Conservation (phyloP, 2,113 vertebrate genomes). For the Chloroceryle aenea region DNA sequence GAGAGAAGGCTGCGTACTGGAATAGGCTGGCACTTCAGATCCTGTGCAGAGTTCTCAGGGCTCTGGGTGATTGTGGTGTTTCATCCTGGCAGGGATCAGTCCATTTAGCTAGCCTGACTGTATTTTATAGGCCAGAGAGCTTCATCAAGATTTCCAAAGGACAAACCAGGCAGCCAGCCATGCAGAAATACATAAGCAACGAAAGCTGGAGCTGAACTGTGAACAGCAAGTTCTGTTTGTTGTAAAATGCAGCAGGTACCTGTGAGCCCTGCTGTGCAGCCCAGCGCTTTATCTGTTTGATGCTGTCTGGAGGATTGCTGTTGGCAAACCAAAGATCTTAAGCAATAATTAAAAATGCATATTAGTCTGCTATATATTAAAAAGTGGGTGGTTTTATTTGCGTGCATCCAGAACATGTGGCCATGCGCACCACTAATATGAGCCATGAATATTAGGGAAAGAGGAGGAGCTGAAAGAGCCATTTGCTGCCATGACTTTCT, state of each 20-base stretch:
- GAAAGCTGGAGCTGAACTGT: not conserved
- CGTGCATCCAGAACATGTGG: not conserved
- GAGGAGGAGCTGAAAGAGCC: not conserved
- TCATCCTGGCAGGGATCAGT: not conserved
- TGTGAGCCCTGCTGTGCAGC: not conserved
- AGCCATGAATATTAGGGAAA: not conserved
- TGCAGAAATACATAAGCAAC: rapidly evolving
- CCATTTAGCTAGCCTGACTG: not conserved
- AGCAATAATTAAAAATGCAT: not conserved
- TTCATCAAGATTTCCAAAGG: not conserved
- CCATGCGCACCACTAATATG: not conserved
- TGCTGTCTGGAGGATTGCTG: not conserved
- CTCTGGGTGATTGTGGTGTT: rapidly evolving
- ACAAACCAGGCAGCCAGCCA: not conserved
- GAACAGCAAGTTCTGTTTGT: not conserved
- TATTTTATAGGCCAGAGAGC: not conserved
- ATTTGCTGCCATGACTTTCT: not conserved
- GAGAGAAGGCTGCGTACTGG: not conserved
- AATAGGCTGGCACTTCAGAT: not conserved
- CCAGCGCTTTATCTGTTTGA: not conserved
- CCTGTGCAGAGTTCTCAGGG: not conserved
- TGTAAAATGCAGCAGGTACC: not conserved
- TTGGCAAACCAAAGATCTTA: not conserved
- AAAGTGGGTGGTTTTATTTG: not conserved
- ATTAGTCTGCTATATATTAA: not conserved